phyloP scores from a whole-genome alignment of 64 coral and sea anemone genomes.

The Montipora sp. region DNA sequence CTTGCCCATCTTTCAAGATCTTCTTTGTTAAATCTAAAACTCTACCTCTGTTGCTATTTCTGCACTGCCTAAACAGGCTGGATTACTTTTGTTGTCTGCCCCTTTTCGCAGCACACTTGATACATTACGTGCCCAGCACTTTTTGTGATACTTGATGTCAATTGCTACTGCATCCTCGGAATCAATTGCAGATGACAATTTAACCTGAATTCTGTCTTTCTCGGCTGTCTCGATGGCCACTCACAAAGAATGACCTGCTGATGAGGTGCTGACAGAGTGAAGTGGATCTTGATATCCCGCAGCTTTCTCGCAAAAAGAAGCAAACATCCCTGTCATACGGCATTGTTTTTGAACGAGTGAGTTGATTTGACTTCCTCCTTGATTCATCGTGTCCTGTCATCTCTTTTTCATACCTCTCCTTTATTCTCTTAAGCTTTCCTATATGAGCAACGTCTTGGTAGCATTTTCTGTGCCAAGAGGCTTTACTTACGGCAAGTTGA shows the following conservation, averaged over 20 bases:
- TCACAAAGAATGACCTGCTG: constrained; percentile 21
- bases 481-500: constrained; percentile 6
- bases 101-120: constrained; percentile 29
- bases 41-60: constrained; percentile 35
- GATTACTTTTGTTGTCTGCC: neutral
- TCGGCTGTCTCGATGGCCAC: neutral
- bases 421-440: constrained; percentile 37
- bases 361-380: no score
- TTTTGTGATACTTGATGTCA: neutral
- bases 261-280: neutral
- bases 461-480: constrained; percentile 36
- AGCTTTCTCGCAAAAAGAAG: neutral
- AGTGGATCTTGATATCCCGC: constrained; percentile 13
- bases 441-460: constrained; percentile 31
- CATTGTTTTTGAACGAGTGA: neutral
- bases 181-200: constrained; percentile 16
- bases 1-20: constrained; percentile 9
- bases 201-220: constrained; percentile 14
- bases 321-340: constrained; percentile 45
- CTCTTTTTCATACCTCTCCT: constrained; percentile 47
- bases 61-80: neutral
- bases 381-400: neutral
- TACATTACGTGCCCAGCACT: constrained; percentile 37
- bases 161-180: constrained; percentile 29
- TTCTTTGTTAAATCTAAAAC: constrained; percentile 3